Conservation (phyloP, 2,113 vertebrate genomes). For the Spermophilus dauricus region DNA sequence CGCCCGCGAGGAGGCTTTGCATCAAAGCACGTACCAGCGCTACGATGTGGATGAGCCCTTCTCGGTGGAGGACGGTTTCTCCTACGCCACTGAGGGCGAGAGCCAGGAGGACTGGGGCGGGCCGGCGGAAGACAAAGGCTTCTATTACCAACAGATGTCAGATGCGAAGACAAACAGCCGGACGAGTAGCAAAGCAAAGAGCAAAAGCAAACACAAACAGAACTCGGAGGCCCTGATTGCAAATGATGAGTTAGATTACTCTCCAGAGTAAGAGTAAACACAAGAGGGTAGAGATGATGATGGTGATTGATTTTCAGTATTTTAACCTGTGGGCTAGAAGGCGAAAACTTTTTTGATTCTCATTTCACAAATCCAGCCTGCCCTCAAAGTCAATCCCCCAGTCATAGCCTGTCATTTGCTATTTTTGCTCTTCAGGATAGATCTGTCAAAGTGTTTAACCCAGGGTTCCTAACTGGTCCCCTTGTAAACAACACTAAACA, state of each 20-base stretch:
- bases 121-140: constrained; percentile 88
- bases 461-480: constrained; percentile 21
- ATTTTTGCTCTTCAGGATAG: constrained; percentile 72
- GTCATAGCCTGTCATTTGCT: constrained; percentile 73
- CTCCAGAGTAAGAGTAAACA: constrained; percentile 88
- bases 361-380: constrained; percentile 74
- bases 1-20: constrained; percentile 93
- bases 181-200: constrained; percentile 92
- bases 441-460: constrained; percentile 60
- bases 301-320: constrained; percentile 73
- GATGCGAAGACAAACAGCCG: constrained; percentile 88
- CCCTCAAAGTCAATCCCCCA: constrained; percentile 66
- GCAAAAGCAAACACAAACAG: constrained; percentile 91
- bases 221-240: constrained; percentile 92
- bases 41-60: constrained; percentile 96
- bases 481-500: neutral
- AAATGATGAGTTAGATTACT: constrained; percentile 93
- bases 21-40: constrained; percentile 97
- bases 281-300: neutral
- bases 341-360: constrained; percentile 80
- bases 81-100: constrained; percentile 87
- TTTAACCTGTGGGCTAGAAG: constrained; percentile 90
- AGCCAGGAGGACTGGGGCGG: constrained; percentile 91
- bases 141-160: constrained; percentile 92
- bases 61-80: constrained; percentile 89